Base-by-base conservation (phyloP, 2,888 invertebrate species). In the Meta bourneti region DNA sequence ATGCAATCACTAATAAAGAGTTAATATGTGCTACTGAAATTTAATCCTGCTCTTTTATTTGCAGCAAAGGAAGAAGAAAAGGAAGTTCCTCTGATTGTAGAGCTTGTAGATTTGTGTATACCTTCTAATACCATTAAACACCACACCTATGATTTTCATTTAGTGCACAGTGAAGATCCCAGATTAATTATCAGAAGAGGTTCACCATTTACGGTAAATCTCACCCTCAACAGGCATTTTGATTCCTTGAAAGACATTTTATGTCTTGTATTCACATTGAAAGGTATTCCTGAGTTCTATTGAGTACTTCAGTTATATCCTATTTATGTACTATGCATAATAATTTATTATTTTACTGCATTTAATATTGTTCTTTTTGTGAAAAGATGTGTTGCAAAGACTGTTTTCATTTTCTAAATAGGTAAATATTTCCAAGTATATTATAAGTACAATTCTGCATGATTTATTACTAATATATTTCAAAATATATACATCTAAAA, bases 131-230 rank as follows among this genome's bases (percentile, higher is more conserved):
- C 77, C 7, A 20, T 52, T 6, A 54, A 75, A 5, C 98, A 98
- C 94, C 96, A 97, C 94, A 98, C 98, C 0, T 96, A 96, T 94
- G 97, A 97, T 94, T 98, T 97, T 95, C 97, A 97, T 94, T 95
- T 97, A 94, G 97, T 97, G 97, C 96, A 96, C 88, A 94, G 94
- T n/a, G 95, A 95, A 82, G 95, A 52, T 49, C 89, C 86, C 1
- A 70, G 69, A 19, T 87, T 93, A 20, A 94, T 94, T 4, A 75
- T 94, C 19, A 91, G 94, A 20, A 90, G 94, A 48, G 94, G 94
- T 0, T 94, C 94, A 71, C 91, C 94, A 6, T 94, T 94, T 72
- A 93, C 93, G 54, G 74, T 94, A 13, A 86, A 91, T 7, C 69
- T 94, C 19, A 93, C 93, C 7, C 94, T 94, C 90, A 93, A 94